These are phyloP conservation scores for Sebastes schlegelii DNA, from an alignment of 2,113 vertebrate genomes.

Conservation along the genomic window DNA sequence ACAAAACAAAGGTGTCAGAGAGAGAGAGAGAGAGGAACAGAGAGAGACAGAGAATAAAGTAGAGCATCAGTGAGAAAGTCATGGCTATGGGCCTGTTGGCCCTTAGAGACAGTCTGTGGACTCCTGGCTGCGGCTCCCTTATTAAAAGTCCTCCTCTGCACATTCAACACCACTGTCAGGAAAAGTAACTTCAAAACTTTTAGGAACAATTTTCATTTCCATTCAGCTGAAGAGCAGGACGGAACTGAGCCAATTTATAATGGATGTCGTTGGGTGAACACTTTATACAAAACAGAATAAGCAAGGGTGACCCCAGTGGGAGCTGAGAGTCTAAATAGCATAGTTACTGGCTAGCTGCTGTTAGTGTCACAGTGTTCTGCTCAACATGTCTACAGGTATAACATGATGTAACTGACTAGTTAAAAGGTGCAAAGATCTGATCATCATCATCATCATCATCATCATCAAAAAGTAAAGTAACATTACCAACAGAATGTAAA, in stretches of 20 bases:
- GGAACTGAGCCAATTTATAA: constrained; percentile 14
- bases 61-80: constrained; percentile 30
- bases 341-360: no score
- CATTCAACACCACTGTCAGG: constrained; percentile 41
- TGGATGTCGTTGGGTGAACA: constrained; percentile 7
- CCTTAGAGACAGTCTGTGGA: constrained; percentile 48
- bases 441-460: neutral
- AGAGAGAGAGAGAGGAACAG: neutral
- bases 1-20: constrained; percentile 50
- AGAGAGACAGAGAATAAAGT: constrained; percentile 12
- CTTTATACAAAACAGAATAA: constrained; percentile 11
- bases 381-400: neutral
- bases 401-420: neutral
- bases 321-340: constrained; percentile 2
- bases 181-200: constrained; percentile 48
- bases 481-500: neutral
- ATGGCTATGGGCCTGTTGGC: constrained; percentile 24
- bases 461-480: neutral
- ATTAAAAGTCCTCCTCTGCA: constrained; percentile 57
- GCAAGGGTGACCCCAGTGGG: neutral
- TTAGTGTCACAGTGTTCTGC: neutral
- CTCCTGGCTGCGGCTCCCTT: constrained; percentile 49
- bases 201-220: constrained; percentile 36
- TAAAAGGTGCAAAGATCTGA: neutral
- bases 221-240: constrained; percentile 22